Evolutionary conservation across 2,113 vertebrate species (phyloP), one percentile per base, ranked within the genome.

Genomic region (Australoheros scitulus): DNA sequence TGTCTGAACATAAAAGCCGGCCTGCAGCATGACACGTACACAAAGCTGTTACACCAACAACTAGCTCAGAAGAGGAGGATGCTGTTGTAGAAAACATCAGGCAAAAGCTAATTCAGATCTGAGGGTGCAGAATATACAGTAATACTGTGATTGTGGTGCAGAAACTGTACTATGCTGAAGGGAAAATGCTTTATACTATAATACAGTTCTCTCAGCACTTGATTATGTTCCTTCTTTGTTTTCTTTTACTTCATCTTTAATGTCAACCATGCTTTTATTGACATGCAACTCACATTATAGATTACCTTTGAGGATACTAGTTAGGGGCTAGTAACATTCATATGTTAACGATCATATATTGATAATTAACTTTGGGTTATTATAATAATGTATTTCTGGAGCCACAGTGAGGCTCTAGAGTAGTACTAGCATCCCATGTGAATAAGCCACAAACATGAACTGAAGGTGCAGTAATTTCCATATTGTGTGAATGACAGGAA

Each of bases 1-100:
- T 77, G 61, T 79, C 55, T 64, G 2, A 89, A 81, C 50, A 88
- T 41, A 24, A 70, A 83, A 82, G 70, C 52, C n/a, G 59, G 52
- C 58, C 84, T 78, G 81, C 76, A 89, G 87, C 87, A 86, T 90
- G 77, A 85, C 18, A 64, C 75, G 24, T 77, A 18, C 58, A 57
- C 24, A 17, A 20, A 38, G 72, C 20, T 80, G 82, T 52, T 61
- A 63, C 38, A 24, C 29, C 47, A 1, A 81, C 65, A 65, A 58
- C 26, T 72, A 74, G 24, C 43, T 82, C 58, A 15, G 63, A 86
- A 56, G n/a, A 61, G 14, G 50, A 83, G 60, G 55, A 72, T 22
- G 68, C 75, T 5, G 75, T 82, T 55, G 58, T 83, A 29, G 10
- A 52, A 78, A 76, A 76, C 26, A 77, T 68, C 65, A 34, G 43